These are phyloP conservation scores for Urocolius indicus DNA, from an alignment of 2,113 vertebrate species.

Conservation along the genomic window DNA sequence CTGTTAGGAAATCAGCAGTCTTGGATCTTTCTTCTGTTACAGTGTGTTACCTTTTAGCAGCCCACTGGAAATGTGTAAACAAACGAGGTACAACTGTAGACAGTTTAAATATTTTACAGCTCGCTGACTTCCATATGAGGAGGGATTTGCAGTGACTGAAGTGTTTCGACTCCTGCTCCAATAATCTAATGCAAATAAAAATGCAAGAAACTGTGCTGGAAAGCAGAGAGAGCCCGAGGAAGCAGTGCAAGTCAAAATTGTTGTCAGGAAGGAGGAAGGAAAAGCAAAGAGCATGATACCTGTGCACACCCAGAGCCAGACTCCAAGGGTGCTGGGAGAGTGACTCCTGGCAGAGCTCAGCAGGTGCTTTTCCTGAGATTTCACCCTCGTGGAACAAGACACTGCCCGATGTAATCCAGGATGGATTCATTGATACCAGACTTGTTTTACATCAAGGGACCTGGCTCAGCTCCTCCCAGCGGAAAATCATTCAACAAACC, in stretches of 20 bases:
- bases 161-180: background rate
- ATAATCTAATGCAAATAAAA: background rate
- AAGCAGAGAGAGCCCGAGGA: background rate
- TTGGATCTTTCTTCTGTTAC: background rate
- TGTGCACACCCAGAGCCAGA: background rate
- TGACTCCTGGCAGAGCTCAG: background rate
- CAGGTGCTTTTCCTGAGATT: background rate
- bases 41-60: background rate
- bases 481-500: background rate
- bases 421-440: background rate
- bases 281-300: background rate
- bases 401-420: background rate
- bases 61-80: background rate
- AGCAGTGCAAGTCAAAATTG: background rate
- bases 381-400: background rate
- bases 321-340: background rate
- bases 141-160: background rate
- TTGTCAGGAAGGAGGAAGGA: background rate
- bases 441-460: background rate
- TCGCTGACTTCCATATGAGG: background rate
- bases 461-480: background rate
- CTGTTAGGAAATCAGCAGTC: background rate
- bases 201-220: background rate
- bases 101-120: constrained; percentile 17
- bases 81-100: background rate